Conservation (phyloP, 92 coral and sea anemone species). For the Porites lobata region DNA sequence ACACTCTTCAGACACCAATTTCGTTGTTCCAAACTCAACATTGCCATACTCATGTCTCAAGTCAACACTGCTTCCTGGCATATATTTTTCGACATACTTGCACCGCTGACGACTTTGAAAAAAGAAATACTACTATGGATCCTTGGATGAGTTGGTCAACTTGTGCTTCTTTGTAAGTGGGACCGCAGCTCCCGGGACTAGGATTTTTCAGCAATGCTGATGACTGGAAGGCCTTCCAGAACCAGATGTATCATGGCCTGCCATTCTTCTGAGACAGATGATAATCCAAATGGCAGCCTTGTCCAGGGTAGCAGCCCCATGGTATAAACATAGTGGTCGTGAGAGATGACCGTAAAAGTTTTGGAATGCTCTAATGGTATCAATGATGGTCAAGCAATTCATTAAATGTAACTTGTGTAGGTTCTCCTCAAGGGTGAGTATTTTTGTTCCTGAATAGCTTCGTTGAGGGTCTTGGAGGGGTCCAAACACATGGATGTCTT, state of each 20-base stretch:
- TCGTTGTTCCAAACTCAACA: too few relatives aligned
- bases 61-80: too few relatives aligned
- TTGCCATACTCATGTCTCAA: too few relatives aligned
- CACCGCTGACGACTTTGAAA: too few relatives aligned
- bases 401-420: slow-evolving; percentile 31
- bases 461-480: slow-evolving; percentile 52
- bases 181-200: slow-evolving; percentile 48
- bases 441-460: slow-evolving; percentile 4
- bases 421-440: slow-evolving; percentile 34
- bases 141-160: slow-evolving; percentile 2
- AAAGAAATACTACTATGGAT: slow-evolving; percentile 26
- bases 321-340: slow-evolving; percentile 56
- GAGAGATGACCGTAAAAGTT: slow-evolving; percentile 19
- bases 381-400: slow-evolving; percentile 17
- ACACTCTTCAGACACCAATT: too few relatives aligned
- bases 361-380: slow-evolving; percentile 24
- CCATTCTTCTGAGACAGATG: slow-evolving; percentile 52
- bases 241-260: slow-evolving; percentile 40
- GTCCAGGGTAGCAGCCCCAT: slow-evolving; percentile 50
- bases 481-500: slow-evolving; percentile 19
- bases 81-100: too few relatives aligned
- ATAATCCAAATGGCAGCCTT: slow-evolving; percentile 41
- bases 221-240: slow-evolving; percentile 47
- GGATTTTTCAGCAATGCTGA: slow-evolving; percentile 51
- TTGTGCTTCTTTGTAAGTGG: slow-evolving; percentile 12